Evolutionary conservation across 2,797 vertebrate genomes (phyloP), one percentile per base, ranked within the genome.

Genomic region (Cirrhinus molitorella): DNA sequence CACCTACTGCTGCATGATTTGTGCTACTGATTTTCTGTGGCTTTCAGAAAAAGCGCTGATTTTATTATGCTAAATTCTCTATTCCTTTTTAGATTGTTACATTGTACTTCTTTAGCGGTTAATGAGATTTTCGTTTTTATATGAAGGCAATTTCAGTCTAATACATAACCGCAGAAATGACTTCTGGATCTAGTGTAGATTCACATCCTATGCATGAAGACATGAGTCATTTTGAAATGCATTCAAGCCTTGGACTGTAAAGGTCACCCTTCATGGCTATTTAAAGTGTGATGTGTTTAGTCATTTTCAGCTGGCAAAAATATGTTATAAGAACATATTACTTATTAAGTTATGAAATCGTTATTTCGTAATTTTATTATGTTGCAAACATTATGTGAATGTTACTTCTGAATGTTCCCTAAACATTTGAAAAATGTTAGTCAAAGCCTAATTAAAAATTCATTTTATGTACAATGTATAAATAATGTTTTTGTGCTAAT

Each of bases 11-110:
- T 68, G 34, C 0, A 25, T 37, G 45, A 40, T 65, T 31, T 65
- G 45, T 65, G 57, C 3, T 45, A 28, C 14, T 28, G 57, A 82
- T 66, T 63, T 72, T 61, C 40, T 34, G 28, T 23, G 43, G 61
- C 10, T 63, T 63, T 71, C 51, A 16, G 47, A 82, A 82, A 82
- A 75, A 66, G 65, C 61, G 25, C n/a, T 65, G 59, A 74, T 82
- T 82, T 82, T 25, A 82, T 66, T 53, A 67, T 2, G 7, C n/a
- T 45, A 10, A 40, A 55, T 73, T 43, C n/a, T 65, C 61, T 31
- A 40, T 34, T 63, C 28, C n/a, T 17, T 74, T 73, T 82, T 43
- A 51, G 45, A 82, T 67, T 19, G 71, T 65, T 66, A 66, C 28
- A 65, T 74, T 53, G 40, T 49, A 34, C 13, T 66, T 53, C 43